Evolutionary conservation across 2,888 invertebrate genomes (phyloP).

Genomic region (Crocallis elinguaria): DNA sequence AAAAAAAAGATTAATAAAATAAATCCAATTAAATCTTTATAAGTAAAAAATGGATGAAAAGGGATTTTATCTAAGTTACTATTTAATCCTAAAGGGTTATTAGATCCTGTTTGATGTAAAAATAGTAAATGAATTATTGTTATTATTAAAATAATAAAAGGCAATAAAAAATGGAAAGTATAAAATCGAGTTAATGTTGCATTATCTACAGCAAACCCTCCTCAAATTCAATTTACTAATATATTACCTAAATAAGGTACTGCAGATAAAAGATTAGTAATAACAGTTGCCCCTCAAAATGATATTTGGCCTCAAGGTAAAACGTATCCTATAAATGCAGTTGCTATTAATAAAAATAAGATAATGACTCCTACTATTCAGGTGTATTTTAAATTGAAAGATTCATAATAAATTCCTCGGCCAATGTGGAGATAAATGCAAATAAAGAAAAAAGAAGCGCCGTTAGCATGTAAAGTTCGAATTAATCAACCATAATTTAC

Average conservation of each 20-base stretch:
- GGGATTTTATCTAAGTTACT: conserved; percentile 88
- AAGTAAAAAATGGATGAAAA: too few species aligned
- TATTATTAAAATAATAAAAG: conserved; percentile 87
- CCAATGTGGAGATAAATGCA: conserved; percentile 88
- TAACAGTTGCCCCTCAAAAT: conserved; percentile 91
- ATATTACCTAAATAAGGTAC: too few species aligned
- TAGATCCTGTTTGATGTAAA: conserved; percentile 88
- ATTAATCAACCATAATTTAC: too few species aligned
- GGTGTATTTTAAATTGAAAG: conserved; percentile 79
- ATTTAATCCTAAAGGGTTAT: conserved; percentile 86
- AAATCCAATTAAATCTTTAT: too few species aligned
- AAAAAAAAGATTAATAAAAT: too few species aligned
- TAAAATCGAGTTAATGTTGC: conserved; percentile 91
- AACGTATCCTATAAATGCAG: conserved; percentile 92
- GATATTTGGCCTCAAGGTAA: conserved; percentile 93
- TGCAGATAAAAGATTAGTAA: too few species aligned
- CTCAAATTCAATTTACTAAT: too few species aligned
- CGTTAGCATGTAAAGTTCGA: conserved; percentile 88
- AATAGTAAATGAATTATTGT: conserved; percentile 87
- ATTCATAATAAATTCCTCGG: conserved; percentile 84
- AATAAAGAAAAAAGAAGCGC: conserved; percentile 90
- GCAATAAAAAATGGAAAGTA: conserved; percentile 89
- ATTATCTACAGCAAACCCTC: too few species aligned
- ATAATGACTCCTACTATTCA: conserved; percentile 88
- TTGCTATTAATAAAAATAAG: conserved; percentile 88